Evolutionary conservation across 2,113 vertebrate species (phyloP).

Genomic region (Ammodytes dubius): DNA sequence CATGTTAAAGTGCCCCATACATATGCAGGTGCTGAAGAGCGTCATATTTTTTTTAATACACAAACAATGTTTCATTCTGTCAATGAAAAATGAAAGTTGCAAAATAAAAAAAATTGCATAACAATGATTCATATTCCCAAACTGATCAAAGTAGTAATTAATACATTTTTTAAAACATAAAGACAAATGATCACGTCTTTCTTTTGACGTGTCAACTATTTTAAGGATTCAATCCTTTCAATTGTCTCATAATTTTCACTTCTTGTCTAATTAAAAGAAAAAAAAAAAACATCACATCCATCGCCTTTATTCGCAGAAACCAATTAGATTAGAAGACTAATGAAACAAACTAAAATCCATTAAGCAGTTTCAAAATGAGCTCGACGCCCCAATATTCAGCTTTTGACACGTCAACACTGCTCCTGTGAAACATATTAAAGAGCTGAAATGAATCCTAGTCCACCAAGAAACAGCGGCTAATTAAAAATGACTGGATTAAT

Average conservation of each 20-base stretch:
- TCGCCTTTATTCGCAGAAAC: slow-evolving; percentile 27
- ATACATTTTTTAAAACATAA: not conserved
- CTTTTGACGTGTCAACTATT: not conserved
- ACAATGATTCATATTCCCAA: not conserved
- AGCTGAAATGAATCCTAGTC: slow-evolving; percentile 68
- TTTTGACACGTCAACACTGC: slow-evolving; percentile 39
- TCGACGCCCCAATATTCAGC: slow-evolving; percentile 55
- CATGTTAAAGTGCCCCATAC: not conserved
- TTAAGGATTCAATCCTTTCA: slow-evolving; percentile 2
- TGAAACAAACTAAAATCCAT: slow-evolving; percentile 69
- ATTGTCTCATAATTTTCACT: slow-evolving; percentile 24
- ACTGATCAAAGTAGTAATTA: not conserved
- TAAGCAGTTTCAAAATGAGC: slow-evolving; percentile 63
- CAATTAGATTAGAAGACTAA: slow-evolving; percentile 61
- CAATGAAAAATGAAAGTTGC: not conserved
- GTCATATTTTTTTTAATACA: not conserved
- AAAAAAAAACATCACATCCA: slow-evolving; percentile 19
- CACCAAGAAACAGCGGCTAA: slow-evolving; percentile 75
- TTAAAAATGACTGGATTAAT: slow-evolving; percentile 83
- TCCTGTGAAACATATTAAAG: slow-evolving; percentile 70
- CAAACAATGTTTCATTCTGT: no score
- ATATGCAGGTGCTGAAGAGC: not conserved
- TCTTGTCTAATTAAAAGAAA: slow-evolving; percentile 26
- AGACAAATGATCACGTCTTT: not conserved
- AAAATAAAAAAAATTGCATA: not conserved